Conservation (phyloP, 2,797 vertebrate genomes). For the Channallabes apus region DNA sequence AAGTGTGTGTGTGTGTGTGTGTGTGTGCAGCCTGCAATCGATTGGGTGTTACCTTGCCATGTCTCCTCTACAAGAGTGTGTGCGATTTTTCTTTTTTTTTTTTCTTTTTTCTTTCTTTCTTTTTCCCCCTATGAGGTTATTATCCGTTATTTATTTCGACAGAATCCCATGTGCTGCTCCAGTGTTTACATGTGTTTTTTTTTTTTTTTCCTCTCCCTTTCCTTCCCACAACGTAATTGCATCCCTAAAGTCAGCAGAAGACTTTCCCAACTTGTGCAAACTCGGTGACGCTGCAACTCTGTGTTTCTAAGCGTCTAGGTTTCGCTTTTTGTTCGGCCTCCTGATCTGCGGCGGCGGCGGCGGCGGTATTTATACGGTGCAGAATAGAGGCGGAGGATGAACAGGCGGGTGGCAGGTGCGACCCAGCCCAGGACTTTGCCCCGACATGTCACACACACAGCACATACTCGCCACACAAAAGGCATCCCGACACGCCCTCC, state of each 20-base stretch:
- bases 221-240: background rate
- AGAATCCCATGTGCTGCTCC: too few species aligned
- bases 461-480: constrained; percentile 36
- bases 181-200: too few species aligned
- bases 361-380: background rate
- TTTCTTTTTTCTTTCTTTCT: too few species aligned
- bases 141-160: too few species aligned
- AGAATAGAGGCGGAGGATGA: constrained; percentile 26
- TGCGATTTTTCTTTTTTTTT: too few species aligned
- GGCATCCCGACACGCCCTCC: constrained; percentile 42
- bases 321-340: background rate
- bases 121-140: too few species aligned
- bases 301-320: background rate
- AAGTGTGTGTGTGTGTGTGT: too few species aligned
- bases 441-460: constrained; percentile 50
- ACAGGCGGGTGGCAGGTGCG: constrained; percentile 53
- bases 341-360: background rate
- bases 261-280: background rate
- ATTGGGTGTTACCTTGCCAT: too few species aligned
- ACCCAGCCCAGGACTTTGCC: constrained; percentile 52
- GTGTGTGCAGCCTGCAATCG: too few species aligned
- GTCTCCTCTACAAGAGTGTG: too few species aligned
- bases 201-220: too few species aligned
- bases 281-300: background rate
- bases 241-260: background rate